These are phyloP conservation scores for Battus philenor DNA, from an alignment of 1,140 invertebrate genomes.

Conservation along the genomic window DNA sequence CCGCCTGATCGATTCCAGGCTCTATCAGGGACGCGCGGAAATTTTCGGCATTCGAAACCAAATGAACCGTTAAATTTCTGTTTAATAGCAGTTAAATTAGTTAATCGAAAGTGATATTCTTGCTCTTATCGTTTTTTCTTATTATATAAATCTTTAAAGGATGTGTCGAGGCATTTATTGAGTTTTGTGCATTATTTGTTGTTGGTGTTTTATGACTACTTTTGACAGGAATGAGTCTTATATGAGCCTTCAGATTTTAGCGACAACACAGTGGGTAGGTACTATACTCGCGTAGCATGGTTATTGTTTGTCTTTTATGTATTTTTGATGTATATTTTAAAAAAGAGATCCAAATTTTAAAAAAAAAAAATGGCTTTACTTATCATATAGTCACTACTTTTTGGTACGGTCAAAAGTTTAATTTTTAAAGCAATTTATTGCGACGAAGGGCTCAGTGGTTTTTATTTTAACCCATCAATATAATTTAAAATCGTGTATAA, in stretches of 20 bases:
- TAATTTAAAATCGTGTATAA: too few relatives aligned
- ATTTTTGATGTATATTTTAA: too few relatives aligned
- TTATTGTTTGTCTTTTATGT: too few relatives aligned
- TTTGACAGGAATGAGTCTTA: constrained; percentile 7
- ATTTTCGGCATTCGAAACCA: constrained; percentile 29
- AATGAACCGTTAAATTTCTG: constrained; percentile 34
- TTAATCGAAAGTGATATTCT: neutral
- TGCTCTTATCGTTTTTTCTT: too few relatives aligned
- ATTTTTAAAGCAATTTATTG: too few relatives aligned
- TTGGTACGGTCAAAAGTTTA: too few relatives aligned
- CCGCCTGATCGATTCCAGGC: constrained; percentile 63
- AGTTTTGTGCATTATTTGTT: neutral
- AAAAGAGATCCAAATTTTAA: too few relatives aligned
- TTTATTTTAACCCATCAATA: too few relatives aligned
- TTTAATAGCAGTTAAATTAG: constrained; percentile 16
- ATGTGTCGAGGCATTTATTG: neutral
- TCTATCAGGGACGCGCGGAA: constrained; percentile 37
- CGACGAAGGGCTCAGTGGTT: too few relatives aligned
- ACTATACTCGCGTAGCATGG: too few relatives aligned
- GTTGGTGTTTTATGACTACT: constrained; percentile 12
- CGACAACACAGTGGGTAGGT: constrained; percentile 14
- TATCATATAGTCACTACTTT: too few relatives aligned
- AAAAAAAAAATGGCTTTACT: too few relatives aligned
- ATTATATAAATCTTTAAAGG: neutral
- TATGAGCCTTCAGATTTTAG: constrained; percentile 10